Evolutionary conservation across 2,113 vertebrate species (phyloP).

Genomic region (Ciconia boyciana): DNA sequence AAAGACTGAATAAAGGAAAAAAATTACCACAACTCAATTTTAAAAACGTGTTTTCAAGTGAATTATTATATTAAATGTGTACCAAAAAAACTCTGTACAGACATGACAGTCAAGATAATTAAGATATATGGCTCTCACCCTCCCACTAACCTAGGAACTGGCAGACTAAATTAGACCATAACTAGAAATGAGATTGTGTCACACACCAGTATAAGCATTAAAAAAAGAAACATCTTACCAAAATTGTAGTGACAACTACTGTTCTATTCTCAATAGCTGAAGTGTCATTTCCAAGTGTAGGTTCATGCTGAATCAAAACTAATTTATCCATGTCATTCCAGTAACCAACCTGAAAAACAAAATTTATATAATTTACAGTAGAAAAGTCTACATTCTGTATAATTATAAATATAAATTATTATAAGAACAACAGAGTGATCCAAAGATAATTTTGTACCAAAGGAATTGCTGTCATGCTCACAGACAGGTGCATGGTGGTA

Average conservation of each 20-base stretch:
- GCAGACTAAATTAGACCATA: conserved; percentile 27
- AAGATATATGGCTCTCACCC: neutral
- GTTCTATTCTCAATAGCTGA: conserved; percentile 92
- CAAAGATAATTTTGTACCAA: neutral
- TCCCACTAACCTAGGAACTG: neutral
- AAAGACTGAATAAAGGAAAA: conserved; percentile 15
- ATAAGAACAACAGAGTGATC: neutral
- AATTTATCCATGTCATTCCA: conserved; percentile 98
- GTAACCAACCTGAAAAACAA: conserved; percentile 88
- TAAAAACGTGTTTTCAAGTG: neutral
- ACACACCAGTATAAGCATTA: neutral
- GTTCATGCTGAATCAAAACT: conserved; percentile 93
- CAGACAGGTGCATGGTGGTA: rapidly evolving
- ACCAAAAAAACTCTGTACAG: conserved; percentile 2
- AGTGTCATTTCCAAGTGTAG: conserved; percentile 88
- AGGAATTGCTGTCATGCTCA: neutral
- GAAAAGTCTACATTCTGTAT: neutral
- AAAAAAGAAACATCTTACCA: conserved; percentile 86
- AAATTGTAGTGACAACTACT: conserved; percentile 95
- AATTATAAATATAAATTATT: neutral
- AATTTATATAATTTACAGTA: neutral
- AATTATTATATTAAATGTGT: neutral
- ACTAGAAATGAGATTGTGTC: conserved; percentile 3
- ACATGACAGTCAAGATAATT: conserved; percentile 8
- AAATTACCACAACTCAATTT: neutral